Percentiles rank a stretch among this genome's conserved stretches.
Conservation (phyloP, 2,888 invertebrate genomes). For the Polyommatus iphigenia region DNA sequence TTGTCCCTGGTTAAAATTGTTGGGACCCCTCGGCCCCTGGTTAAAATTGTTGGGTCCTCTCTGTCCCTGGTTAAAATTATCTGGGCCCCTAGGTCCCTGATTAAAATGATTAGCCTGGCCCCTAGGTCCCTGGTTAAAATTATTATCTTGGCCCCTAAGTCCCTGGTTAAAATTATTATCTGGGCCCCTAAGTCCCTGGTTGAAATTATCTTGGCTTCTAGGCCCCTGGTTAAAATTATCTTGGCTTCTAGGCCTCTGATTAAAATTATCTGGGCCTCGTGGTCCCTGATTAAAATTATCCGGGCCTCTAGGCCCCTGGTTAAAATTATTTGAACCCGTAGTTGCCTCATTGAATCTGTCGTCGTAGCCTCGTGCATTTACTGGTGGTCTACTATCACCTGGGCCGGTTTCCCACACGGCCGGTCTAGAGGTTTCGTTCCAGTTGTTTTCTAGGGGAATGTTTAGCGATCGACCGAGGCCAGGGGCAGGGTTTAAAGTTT, state of each 20-base stretch:
- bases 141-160: slow-evolving; percentile 23
- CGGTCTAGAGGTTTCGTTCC: slow-evolving; percentile 23
- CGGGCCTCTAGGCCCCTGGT: slow-evolving; percentile 34
- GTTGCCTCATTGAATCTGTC: slow-evolving; percentile 27
- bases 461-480: slow-evolving; percentile 11
- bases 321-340: slow-evolving; percentile 34
- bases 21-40: slow-evolving; percentile 23
- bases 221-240: slow-evolving; percentile 28
- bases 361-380: slow-evolving; percentile 24
- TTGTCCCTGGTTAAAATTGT: slow-evolving; percentile 35
- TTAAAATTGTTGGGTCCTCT: slow-evolving; percentile 34
- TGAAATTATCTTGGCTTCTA: slow-evolving; percentile 33
- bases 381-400: slow-evolving; percentile 28
- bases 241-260: slow-evolving; percentile 17
- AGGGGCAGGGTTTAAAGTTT: slow-evolving; percentile 24
- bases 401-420: slow-evolving; percentile 37
- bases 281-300: slow-evolving; percentile 35
- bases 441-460: slow-evolving; percentile 32
- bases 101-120: slow-evolving; percentile 34
- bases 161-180: slow-evolving; percentile 36
- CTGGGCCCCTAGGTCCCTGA: slow-evolving; percentile 35
- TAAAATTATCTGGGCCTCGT: slow-evolving; percentile 33
- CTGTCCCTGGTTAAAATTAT: slow-evolving; percentile 35
- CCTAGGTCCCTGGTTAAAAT: slow-evolving; percentile 26
- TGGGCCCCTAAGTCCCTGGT: slow-evolving; percentile 32